Evolutionary conservation across 1,140 invertebrate genomes (phyloP).

Genomic region (Brachionus rubens): DNA sequence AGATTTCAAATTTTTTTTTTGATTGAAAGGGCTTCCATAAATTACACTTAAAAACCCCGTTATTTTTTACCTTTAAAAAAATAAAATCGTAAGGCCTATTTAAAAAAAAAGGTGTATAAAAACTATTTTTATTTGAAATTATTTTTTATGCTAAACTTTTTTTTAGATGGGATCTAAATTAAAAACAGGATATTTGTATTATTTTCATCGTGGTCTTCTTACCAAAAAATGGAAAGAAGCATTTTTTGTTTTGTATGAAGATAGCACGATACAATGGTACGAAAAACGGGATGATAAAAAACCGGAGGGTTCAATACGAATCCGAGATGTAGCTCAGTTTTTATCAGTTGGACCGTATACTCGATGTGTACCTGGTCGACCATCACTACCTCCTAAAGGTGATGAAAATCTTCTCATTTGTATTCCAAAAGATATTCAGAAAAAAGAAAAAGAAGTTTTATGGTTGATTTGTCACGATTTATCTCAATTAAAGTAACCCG

Average conservation of each 20-base stretch:
- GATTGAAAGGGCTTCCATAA: too few species aligned
- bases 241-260: constrained; percentile 44
- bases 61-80: too few species aligned
- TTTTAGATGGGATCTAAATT: constrained; percentile 43
- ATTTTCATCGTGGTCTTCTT: constrained; percentile 37
- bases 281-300: constrained; percentile 44
- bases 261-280: constrained; percentile 37
- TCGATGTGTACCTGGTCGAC: constrained; percentile 35
- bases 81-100: too few species aligned
- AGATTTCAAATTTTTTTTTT: too few species aligned
- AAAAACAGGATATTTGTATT: constrained; percentile 43
- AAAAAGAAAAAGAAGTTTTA: constrained; percentile 44
- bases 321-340: constrained; percentile 26
- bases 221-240: constrained; percentile 46
- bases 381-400: constrained; percentile 12
- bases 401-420: constrained; percentile 43
- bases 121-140: neutral
- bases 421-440: constrained; percentile 7
- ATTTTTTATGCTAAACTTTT: neutral
- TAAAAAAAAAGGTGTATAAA: too few species aligned
- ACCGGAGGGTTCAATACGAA: constrained; percentile 12
- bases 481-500: constrained; percentile 35
- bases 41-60: too few species aligned
- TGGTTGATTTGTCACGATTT: constrained; percentile 45
- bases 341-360: constrained; percentile 45